Conservation (phyloP, 2,797 vertebrate genomes). For the Myotis planiceps region DNA sequence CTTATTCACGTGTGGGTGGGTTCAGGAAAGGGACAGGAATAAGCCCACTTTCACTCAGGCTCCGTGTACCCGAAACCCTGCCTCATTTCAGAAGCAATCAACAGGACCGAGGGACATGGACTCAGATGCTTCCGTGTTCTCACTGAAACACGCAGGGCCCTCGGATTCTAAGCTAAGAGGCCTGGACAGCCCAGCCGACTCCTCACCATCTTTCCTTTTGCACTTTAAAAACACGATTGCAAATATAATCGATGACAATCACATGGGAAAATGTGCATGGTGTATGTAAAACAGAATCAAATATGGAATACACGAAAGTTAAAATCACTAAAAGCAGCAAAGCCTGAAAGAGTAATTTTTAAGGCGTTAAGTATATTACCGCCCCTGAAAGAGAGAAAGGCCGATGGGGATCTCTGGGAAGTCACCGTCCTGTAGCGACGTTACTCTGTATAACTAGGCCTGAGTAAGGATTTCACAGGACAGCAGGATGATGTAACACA, state of each 20-base stretch:
- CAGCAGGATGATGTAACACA: neutral
- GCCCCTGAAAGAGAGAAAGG: neutral
- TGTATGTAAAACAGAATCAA: neutral
- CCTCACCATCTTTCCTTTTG: neutral
- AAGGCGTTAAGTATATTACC: neutral
- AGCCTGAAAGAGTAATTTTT: neutral
- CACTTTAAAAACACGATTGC: neutral
- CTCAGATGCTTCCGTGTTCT: neutral
- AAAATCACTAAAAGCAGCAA: neutral
- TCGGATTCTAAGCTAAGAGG: neutral
- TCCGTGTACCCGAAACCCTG: neutral
- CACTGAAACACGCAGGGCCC: neutral
- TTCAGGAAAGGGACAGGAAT: neutral
- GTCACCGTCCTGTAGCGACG: neutral
- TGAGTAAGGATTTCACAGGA: neutral
- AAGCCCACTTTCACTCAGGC: neutral
- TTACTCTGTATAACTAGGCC: neutral
- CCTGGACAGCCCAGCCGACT: neutral
- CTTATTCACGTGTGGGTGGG: neutral
- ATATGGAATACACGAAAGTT: neutral
- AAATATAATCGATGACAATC: neutral
- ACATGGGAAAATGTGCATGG: neutral
- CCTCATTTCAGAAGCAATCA: neutral
- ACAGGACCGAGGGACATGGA: neutral
- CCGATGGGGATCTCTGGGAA: neutral